Evolutionary conservation across 1,140 invertebrate genomes (phyloP).

Genomic region (Hycleus phaleratus): DNA sequence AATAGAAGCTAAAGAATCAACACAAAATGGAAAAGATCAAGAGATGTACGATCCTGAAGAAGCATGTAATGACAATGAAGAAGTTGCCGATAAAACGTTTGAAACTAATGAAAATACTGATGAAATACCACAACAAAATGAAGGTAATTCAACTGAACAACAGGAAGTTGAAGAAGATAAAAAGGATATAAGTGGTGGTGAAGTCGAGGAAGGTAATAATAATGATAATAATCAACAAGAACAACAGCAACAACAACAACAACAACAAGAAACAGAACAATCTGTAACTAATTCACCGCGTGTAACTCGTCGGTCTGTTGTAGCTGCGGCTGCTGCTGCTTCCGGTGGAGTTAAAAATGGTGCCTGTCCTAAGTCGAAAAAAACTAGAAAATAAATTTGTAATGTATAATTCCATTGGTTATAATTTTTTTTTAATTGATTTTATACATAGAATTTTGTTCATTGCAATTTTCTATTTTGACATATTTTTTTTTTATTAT

Average conservation of each 20-base stretch:
- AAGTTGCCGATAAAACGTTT: conserved; percentile 7
- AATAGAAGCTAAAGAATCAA: no score
- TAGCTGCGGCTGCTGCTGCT: not conserved
- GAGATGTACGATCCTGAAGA: conserved; percentile 39
- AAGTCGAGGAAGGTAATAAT: no score
- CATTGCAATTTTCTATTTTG: no score
- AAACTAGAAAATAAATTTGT: not conserved
- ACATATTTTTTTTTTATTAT: no score
- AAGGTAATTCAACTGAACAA: conserved; percentile 10
- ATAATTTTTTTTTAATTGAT: no score
- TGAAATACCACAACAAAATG: conserved; percentile 7
- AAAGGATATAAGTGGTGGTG: no score
- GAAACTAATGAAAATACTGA: conserved; percentile 13
- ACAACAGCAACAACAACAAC: not conserved
- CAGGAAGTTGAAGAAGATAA: conserved; percentile 12
- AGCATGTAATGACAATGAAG: conserved; percentile 25
- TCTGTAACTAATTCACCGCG: not conserved
- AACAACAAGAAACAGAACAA: not conserved
- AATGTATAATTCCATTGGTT: no score
- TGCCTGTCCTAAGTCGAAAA: conserved; percentile 27
- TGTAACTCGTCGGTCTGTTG: not conserved
- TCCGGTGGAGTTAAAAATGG: conserved; percentile 21
- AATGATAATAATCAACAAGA: not conserved
- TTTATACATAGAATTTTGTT: no score
- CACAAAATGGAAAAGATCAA: not conserved